phyloP scores from a whole-genome alignment of 64 coral and sea anemone species.

The Anthopleura sola region DNA sequence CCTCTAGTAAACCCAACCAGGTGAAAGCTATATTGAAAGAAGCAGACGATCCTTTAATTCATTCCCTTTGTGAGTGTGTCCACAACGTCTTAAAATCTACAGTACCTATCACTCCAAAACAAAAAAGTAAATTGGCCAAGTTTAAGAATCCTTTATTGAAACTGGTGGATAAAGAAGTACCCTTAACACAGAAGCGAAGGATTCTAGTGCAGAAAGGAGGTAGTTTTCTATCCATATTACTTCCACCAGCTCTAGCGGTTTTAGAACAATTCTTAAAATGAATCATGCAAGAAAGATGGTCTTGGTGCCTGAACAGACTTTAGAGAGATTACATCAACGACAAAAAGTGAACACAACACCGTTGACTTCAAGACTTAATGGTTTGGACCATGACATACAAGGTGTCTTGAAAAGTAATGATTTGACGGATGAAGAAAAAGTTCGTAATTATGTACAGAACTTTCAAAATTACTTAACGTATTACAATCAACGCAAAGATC shows the following conservation, averaged over 20 bases:
- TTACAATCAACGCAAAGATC: constrained; percentile 26
- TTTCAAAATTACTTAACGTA: constrained; percentile 47
- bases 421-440: constrained; percentile 42
- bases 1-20: constrained; percentile 35
- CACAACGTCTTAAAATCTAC: constrained; percentile 41
- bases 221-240: constrained; percentile 19
- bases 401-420: constrained; percentile 42
- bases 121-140: constrained; percentile 8
- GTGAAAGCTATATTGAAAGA: constrained; percentile 52
- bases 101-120: constrained; percentile 6
- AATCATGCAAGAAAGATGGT: constrained; percentile 38
- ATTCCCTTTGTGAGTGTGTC: constrained; percentile 47
- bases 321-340: constrained; percentile 40
- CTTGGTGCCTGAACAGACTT: constrained; percentile 43
- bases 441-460: constrained; percentile 29
- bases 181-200: constrained; percentile 11
- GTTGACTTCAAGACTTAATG: constrained; percentile 26
- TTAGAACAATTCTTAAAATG: constrained; percentile 50
- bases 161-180: constrained; percentile 24
- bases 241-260: constrained; percentile 20
- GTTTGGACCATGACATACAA: constrained; percentile 44
- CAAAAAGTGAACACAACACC: constrained; percentile 39
- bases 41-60: constrained; percentile 38
- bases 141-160: constrained; percentile 8
- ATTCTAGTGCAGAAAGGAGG: constrained; percentile 31